phyloP scores from a whole-genome alignment of 2,888 invertebrate genomes.

The Arrhopalites spinosus region DNA sequence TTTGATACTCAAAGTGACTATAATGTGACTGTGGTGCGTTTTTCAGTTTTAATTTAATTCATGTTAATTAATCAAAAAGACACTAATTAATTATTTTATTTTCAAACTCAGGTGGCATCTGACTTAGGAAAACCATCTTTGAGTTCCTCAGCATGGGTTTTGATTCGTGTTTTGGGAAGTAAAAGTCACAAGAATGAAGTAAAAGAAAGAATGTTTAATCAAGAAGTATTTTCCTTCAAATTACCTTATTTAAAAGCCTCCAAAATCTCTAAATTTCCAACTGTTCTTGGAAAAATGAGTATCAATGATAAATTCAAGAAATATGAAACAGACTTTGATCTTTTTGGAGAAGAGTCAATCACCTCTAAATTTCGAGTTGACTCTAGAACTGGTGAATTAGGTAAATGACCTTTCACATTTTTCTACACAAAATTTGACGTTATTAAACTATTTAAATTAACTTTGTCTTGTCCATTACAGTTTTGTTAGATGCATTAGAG shows the following conservation, averaged over 20 bases:
- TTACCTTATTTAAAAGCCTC: conserved; percentile 66
- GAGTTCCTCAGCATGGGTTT: conserved; percentile 71
- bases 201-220: conserved; percentile 61
- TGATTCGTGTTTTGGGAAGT: conserved; percentile 57
- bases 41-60: background rate
- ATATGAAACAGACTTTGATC: conserved; percentile 61
- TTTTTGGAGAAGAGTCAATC: conserved; percentile 55
- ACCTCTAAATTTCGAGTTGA: conserved; percentile 74
- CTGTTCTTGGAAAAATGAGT: conserved; percentile 76
- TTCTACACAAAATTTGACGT: no score
- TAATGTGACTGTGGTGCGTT: conserved; percentile 75
- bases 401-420: no score
- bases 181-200: conserved; percentile 61
- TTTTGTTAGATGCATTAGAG: conserved; percentile 74
- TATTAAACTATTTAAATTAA: no score
- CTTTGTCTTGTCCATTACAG: no score
- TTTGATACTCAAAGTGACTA: conserved; percentile 71
- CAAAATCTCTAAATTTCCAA: conserved; percentile 68
- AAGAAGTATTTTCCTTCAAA: conserved; percentile 78
- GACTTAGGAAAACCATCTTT: conserved; percentile 83
- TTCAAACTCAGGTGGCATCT: conserved; percentile 60
- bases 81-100: background rate
- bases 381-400: conserved; percentile 74
- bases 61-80: background rate
- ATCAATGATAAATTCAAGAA: conserved; percentile 71